Base-by-base conservation (phyloP, 2,888 invertebrate species). In the Erannis defoliaria region DNA sequence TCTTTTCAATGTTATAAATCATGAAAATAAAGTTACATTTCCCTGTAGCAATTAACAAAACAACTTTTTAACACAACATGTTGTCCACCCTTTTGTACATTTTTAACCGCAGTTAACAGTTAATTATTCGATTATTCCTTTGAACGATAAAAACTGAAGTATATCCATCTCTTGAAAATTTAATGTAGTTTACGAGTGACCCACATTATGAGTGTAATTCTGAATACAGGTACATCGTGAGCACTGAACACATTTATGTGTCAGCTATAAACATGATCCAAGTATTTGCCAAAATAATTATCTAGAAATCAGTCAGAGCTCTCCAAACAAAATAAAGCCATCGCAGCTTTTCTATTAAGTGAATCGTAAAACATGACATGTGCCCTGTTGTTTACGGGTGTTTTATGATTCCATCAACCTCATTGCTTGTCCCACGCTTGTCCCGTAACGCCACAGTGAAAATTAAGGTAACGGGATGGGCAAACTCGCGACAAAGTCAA, bases 331-430 rank as follows among this genome's bases (percentile, higher is more conserved):
- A 29, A 51, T 55, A 55, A 61, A 62, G 46, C 42, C 45, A 37
- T 53, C 46, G 35, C 46, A 40, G 42, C 50, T 40, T 23, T 51
- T 46, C 51, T 56, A 62, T 53, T 56, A 53, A 62, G n/a, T 56
- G 55, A 23, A 46, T 62, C 62, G 56, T 62, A 56, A 62, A 55
- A 26, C 35, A 31, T 38, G 55, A 62, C 61, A 51, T 55, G 55
- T 61, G 61, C 38, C 35, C 55, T 51, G 50, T 55, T 49, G 61
- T 55, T 56, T 42, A 61, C 51, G 55, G 26, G 42, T 16, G 48
- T 56, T 62, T 62, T 56, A 62, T 42, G 14, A 19, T 10, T n/a
- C 46, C 31, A 56, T 56, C 56, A 53, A 62, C 51, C 55, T 33
- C 51, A 48, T 61, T 55, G 46, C 50, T 50, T 35, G 37, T 31